phyloP scores from a whole-genome alignment of 2,113 vertebrate genomes.

The Trichechus manatus region DNA sequence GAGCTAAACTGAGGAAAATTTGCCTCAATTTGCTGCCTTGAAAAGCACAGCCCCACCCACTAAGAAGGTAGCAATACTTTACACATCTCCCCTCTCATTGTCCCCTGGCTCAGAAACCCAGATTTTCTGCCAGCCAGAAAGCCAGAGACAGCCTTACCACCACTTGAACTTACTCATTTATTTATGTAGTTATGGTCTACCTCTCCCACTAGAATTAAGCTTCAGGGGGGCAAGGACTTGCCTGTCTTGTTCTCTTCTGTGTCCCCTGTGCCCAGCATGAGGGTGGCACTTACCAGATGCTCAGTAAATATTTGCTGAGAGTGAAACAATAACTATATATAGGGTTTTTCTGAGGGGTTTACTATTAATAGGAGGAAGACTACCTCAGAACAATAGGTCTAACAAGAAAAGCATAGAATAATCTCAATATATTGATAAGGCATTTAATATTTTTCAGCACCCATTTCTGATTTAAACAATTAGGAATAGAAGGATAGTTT shows the following conservation, averaged over 20 bases:
- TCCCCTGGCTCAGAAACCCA: too few species aligned
- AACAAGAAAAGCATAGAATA: not conserved
- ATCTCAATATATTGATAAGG: not conserved
- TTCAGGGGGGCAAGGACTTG: not conserved
- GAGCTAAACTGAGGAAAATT: not conserved
- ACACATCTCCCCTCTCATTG: accelerated
- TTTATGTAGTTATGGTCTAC: not conserved
- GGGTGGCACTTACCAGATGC: not conserved
- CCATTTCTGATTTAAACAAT: not conserved
- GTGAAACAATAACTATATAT: not conserved
- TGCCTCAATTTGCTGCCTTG: not conserved
- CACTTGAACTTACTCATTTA: not conserved
- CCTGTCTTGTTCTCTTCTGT: not conserved
- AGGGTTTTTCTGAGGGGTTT: not conserved
- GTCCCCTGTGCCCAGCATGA: not conserved
- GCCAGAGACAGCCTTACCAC: not conserved
- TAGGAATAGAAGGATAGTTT: not conserved
- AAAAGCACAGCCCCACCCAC: not conserved
- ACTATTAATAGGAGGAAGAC: not conserved
- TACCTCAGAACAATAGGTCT: not conserved
- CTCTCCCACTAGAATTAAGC: not conserved
- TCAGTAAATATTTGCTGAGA: not conserved
- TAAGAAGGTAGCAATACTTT: not conserved
- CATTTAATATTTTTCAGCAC: not conserved
- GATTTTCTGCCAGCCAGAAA: not conserved